Evolutionary conservation across 2,113 vertebrate genomes (phyloP).

Genomic region (Gobius niger): DNA sequence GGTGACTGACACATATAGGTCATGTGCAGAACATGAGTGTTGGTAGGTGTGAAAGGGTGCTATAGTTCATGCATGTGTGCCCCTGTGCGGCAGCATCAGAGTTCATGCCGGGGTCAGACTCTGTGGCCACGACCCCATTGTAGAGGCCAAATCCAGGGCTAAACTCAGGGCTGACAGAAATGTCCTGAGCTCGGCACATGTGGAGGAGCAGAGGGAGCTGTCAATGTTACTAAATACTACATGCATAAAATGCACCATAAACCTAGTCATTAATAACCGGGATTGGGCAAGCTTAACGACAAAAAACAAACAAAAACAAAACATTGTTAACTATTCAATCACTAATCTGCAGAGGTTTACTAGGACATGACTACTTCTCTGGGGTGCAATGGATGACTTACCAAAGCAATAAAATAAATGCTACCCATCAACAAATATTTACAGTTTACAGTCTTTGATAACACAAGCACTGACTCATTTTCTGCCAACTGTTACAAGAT

Average conservation of each 20-base stretch:
- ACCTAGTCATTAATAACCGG: conserved; percentile 32
- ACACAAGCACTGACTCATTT: not conserved
- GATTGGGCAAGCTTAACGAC: too few relatives aligned
- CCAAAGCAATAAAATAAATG: too few relatives aligned
- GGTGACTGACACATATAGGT: conserved; percentile 6
- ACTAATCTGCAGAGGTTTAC: too few relatives aligned
- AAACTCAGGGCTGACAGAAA: conserved; percentile 86
- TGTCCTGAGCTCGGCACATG: conserved; percentile 85
- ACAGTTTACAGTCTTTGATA: not conserved
- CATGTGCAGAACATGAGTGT: conserved; percentile 8
- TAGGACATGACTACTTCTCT: not conserved
- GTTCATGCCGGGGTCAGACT: conserved; percentile 86
- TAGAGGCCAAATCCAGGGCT: conserved; percentile 84
- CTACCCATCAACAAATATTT: too few relatives aligned
- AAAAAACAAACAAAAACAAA: too few relatives aligned
- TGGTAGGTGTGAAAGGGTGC: conserved; percentile 4
- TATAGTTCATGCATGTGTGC: conserved; percentile 15
- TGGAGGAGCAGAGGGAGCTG: conserved; percentile 52
- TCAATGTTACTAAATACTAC: conserved; percentile 11
- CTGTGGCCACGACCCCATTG: conserved; percentile 81
- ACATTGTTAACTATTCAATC: too few relatives aligned
- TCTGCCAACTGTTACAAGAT: too few relatives aligned
- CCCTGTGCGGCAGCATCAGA: conserved; percentile 49
- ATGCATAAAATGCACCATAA: conserved; percentile 16
- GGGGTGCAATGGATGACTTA: not conserved